Evolutionary conservation across 30 jellyfish, hydroid and myxozoan species (phyloP).

Genomic region (Hydra vulgaris): DNA sequence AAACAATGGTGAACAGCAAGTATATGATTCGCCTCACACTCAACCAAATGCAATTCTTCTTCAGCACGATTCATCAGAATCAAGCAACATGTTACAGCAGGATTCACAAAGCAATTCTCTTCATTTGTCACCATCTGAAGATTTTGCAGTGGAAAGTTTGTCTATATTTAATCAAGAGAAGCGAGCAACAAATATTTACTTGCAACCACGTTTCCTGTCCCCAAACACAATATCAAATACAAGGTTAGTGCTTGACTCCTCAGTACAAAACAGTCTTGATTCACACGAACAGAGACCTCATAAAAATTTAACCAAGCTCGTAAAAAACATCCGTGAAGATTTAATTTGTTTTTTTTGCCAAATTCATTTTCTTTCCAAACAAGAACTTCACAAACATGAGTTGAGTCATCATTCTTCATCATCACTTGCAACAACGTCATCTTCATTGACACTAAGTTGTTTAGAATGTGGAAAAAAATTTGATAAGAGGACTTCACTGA

Average conservation of each 20-base stretch:
- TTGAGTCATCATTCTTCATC: conserved; percentile 3
- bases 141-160: background rate
- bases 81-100: background rate
- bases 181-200: background rate
- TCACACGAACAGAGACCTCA: background rate
- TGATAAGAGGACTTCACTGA: conserved; percentile 23
- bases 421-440: no score
- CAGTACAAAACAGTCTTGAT: background rate
- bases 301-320: background rate
- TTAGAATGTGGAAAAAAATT: conserved; percentile 26
- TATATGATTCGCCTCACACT: background rate
- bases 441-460: conserved; percentile 1
- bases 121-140: background rate
- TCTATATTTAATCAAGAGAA: background rate
- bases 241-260: conserved; percentile 9
- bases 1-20: background rate
- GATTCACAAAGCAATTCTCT: background rate
- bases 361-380: conserved; percentile 10
- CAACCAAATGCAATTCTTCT: background rate
- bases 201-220: conserved; percentile 22
- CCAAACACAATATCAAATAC: conserved; percentile 1
- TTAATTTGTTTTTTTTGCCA: conserved; percentile 9
- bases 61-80: background rate
- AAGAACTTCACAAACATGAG: conserved; percentile 9
- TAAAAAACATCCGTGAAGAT: background rate